phyloP scores from a whole-genome alignment of 2,113 vertebrate genomes.

The Saccopteryx bilineata region DNA sequence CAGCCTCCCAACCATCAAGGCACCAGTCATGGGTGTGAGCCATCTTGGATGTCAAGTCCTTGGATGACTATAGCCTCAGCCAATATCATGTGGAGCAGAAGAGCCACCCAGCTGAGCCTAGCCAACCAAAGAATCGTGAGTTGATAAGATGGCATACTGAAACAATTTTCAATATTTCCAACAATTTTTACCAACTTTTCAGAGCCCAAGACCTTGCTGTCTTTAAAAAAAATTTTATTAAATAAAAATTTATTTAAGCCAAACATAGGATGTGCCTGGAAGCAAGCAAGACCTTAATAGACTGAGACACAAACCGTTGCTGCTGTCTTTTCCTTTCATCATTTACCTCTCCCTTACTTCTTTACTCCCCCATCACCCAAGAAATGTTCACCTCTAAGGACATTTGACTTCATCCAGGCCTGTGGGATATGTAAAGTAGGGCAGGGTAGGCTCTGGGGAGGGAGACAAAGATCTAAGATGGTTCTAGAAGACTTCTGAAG shows the following conservation, averaged over 20 bases:
- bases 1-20: neutral
- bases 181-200: neutral
- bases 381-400: neutral
- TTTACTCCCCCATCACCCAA: neutral
- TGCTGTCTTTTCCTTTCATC: neutral
- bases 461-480: neutral
- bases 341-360: neutral
- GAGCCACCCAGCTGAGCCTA: neutral
- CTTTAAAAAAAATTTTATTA: neutral
- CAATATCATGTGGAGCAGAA: neutral
- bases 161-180: neutral
- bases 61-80: too few species aligned
- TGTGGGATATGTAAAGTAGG: neutral
- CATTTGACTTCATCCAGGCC: neutral
- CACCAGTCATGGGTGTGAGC: rapidly evolving
- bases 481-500: neutral
- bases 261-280: neutral
- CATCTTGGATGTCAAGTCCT: neutral
- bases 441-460: neutral
- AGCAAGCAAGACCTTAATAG: neutral
- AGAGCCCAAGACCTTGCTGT: neutral
- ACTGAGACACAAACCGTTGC: neutral
- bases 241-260: neutral
- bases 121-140: neutral
- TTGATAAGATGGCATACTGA: neutral